Evolutionary conservation across 1,140 invertebrate genomes (phyloP), one percentile per base, ranked within the genome.

Genomic region (Brachionus angularis): DNA sequence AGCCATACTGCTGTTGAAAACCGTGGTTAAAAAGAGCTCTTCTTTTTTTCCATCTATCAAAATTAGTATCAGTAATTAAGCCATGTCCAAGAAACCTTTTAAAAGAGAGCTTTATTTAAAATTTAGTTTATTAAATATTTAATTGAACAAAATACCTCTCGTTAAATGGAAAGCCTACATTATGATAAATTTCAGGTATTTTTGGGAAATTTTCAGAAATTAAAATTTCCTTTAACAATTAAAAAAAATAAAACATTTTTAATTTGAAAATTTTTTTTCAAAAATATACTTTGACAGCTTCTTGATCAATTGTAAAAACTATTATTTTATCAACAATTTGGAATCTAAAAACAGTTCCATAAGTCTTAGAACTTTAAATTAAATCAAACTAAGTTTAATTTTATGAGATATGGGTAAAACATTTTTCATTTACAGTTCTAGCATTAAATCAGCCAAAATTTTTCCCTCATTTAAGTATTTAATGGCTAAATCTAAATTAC

Each of bases 251-350:
- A n/a, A n/a, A n/a, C n/a, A n/a, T n/a, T n/a, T n/a, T n/a, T n/a
- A n/a, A n/a, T n/a, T n/a, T n/a, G n/a, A n/a, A n/a, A n/a, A n/a
- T n/a, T n/a, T n/a, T n/a, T n/a, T n/a, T n/a, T n/a, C n/a, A n/a
- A 16, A 42, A 42, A 10, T 10, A 16, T 42, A 42, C 39, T 50
- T 46, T 67, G 23, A 67, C 62, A 29, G 42, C 42, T 7, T 67
- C 25, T 31, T 18, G 62, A 27, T 67, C 31, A 23, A 50, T 67
- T 31, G 62, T 67, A 23, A 67, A 67, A 18, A 67, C 62, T 5
- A 67, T 42, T 47, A 67, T 47, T 67, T 67, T 67, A 21, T 67
- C 62, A 21, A 67, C 27, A 25, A 67, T 50, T 47, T 67, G 62
- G 29, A 67, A 67, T 47, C 47, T 67, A 36, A 67, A 67, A 3